Percentiles rank a stretch among this genome's conserved stretches.
Evolutionary conservation across 2,888 invertebrate species (phyloP).

Genomic region (Neocrepidodera transversa): DNA sequence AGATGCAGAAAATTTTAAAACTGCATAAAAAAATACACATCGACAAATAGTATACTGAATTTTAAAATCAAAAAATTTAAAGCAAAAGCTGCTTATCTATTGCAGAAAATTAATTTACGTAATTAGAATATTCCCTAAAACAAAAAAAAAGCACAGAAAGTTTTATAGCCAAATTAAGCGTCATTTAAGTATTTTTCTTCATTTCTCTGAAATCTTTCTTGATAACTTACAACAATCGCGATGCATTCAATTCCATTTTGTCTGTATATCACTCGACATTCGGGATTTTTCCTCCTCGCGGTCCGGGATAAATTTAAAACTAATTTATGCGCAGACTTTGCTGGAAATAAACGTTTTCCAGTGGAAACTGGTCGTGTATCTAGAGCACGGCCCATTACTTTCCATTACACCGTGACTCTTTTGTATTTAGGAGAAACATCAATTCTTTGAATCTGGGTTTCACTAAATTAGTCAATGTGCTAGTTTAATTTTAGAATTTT

Average conservation of each 20-base stretch:
- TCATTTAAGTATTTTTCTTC: no score
- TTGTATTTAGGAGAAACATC: conserved; percentile 41
- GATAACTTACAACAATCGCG: conserved; percentile 8
- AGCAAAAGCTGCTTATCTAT: no score
- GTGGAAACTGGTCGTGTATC: conserved; percentile 30
- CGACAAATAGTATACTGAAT: no score
- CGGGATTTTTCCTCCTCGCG: conserved; percentile 23
- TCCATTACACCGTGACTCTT: conserved; percentile 45
- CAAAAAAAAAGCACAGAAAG: no score
- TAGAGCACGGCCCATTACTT: conserved; percentile 48
- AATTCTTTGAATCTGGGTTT: conserved; percentile 27
- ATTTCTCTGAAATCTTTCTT: not conserved
- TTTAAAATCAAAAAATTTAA: no score
- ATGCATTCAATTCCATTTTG: conserved; percentile 28
- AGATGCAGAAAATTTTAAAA: no score
- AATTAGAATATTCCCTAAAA: no score
- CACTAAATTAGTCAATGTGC: not conserved
- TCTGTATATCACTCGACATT: conserved; percentile 31
- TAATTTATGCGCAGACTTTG: conserved; percentile 43
- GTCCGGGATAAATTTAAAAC: conserved; percentile 38
- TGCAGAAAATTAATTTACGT: no score
- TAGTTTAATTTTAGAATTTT: no score
- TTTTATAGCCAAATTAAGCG: no score
- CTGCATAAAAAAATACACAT: no score
- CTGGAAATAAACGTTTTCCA: conserved; percentile 41